Conservation (phyloP, 2,888 invertebrate species). For the Synergus gifuensis region DNA sequence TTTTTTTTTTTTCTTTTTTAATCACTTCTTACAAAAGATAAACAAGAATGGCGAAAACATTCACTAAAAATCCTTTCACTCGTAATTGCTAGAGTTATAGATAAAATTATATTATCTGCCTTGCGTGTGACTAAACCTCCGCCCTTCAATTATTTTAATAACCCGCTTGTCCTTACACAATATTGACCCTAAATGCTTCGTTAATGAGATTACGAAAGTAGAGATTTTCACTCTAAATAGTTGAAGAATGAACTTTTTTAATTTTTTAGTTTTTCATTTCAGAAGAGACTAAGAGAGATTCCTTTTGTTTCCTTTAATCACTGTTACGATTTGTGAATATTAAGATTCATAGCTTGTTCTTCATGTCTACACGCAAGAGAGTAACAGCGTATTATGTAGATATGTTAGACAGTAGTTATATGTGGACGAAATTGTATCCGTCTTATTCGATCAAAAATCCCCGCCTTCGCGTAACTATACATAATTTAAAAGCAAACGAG, state of each 20-base stretch:
- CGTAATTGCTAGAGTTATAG: background rate
- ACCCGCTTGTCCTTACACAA: background rate
- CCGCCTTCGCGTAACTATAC: slow-evolving; percentile 31
- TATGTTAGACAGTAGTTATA: slow-evolving; percentile 24
- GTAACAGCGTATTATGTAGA: background rate
- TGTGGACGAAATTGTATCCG: slow-evolving; percentile 19
- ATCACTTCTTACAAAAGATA: too few relatives aligned
- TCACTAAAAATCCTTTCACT: background rate
- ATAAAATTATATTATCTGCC: background rate
- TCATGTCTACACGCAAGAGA: slow-evolving; percentile 22
- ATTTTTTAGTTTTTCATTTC: background rate
- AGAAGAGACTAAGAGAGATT: background rate
- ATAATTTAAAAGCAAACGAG: slow-evolving; percentile 38
- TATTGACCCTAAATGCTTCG: background rate
- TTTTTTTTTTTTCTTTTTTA: too few relatives aligned
- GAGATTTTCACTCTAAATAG: background rate
- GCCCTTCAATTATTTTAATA: slow-evolving; percentile 9
- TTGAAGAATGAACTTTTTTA: background rate
- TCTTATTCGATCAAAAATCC: slow-evolving; percentile 36
- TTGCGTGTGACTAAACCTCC: background rate
- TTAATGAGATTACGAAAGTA: background rate
- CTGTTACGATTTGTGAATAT: slow-evolving; percentile 14
- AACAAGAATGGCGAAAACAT: too few relatives aligned
- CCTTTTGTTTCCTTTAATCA: background rate
- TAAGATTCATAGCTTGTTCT: slow-evolving; percentile 15